Evolutionary conservation across 2,888 invertebrate genomes (phyloP).

Genomic region (Scaptomyza reducta): DNA sequence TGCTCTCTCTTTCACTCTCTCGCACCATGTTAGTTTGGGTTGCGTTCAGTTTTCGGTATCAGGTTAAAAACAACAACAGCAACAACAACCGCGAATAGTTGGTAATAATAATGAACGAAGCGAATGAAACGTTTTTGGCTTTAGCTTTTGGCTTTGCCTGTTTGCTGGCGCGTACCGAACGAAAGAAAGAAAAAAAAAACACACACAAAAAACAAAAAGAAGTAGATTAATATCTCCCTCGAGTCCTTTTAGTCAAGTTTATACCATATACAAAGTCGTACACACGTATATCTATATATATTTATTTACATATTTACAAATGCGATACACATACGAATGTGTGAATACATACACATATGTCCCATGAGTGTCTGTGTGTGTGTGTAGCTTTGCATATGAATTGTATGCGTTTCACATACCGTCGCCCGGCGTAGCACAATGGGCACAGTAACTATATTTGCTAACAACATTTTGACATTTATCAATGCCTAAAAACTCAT

Average conservation of each 20-base stretch:
- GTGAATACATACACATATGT: constrained; percentile 27
- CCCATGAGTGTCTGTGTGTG: constrained; percentile 50
- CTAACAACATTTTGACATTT: background rate
- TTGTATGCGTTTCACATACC: constrained; percentile 63
- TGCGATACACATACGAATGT: constrained; percentile 8
- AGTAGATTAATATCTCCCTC: constrained; percentile 78
- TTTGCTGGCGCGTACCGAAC: constrained; percentile 47
- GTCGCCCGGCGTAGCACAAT: constrained; percentile 49
- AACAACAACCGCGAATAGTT: constrained; percentile 67
- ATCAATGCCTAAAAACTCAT: background rate
- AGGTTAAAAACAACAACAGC: constrained; percentile 53
- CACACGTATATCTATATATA: background rate
- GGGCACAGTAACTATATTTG: background rate
- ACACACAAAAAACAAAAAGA: constrained; percentile 36
- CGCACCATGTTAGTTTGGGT: constrained; percentile 28
- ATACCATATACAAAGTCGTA: constrained; percentile 48
- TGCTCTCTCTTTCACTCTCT: background rate
- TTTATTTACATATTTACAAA: constrained; percentile 18
- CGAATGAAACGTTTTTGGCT: constrained; percentile 65
- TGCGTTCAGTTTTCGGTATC: constrained; percentile 70
- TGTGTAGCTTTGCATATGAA: constrained; percentile 59
- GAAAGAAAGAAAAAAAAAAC: constrained; percentile 49
- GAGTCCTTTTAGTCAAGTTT: constrained; percentile 79
- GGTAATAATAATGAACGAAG: constrained; percentile 74
- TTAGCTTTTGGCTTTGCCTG: constrained; percentile 50